Percentiles rank a stretch among this genome's conserved stretches.
phyloP scores from a whole-genome alignment of 2,797 vertebrate species.

The Eospalax fontanierii region DNA sequence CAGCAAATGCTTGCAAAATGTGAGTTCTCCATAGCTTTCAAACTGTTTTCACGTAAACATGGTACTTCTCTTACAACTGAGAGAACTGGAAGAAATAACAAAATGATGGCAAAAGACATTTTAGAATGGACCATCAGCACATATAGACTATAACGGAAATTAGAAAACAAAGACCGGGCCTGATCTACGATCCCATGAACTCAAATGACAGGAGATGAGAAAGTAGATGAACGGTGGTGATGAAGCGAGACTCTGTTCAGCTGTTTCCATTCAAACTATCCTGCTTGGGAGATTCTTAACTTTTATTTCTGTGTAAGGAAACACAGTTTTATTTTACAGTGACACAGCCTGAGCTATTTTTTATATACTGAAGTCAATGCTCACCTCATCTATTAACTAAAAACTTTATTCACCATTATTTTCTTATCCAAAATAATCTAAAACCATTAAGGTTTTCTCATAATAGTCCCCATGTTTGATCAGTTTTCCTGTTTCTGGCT shows the following conservation, averaged over 20 bases:
- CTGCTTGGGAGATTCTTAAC: neutral
- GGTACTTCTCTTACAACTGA: neutral
- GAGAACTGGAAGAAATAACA: neutral
- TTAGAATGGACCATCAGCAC: neutral
- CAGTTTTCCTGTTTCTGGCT: neutral
- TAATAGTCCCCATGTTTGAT: neutral
- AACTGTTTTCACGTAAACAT: neutral
- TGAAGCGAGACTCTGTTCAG: neutral
- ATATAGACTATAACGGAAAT: neutral
- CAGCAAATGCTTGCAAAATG: slow-evolving; percentile 47
- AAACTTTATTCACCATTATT: neutral
- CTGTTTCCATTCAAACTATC: rapidly evolving
- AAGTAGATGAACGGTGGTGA: neutral
- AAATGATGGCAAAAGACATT: neutral
- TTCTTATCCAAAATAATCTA: neutral
- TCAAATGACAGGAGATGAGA: neutral
- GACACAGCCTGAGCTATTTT: neutral
- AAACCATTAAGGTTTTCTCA: neutral
- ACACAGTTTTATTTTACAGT: neutral
- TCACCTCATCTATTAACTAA: neutral
- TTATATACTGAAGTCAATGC: neutral
- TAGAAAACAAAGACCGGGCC: neutral
- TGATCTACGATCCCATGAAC: neutral
- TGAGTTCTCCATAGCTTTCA: neutral
- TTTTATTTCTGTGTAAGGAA: neutral